Evolutionary conservation across 2,888 invertebrate species (phyloP).

Genomic region (Calephelis perditalis): DNA sequence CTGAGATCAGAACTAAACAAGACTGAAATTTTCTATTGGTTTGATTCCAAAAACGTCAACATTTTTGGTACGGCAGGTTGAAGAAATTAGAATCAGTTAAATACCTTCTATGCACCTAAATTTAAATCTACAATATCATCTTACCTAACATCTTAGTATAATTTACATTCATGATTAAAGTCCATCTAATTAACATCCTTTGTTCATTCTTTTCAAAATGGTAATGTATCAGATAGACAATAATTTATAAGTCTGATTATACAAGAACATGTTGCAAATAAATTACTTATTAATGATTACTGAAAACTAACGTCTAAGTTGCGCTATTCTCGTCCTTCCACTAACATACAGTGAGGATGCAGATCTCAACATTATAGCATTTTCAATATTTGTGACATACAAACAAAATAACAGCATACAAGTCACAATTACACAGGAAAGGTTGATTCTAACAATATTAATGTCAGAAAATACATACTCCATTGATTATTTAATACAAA

Average conservation of each 20-base stretch:
- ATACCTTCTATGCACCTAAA: slow-evolving; percentile 45
- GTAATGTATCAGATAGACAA: slow-evolving; percentile 47
- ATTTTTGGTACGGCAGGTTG: slow-evolving; percentile 29
- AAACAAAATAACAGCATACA: slow-evolving; percentile 45
- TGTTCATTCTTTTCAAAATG: slow-evolving; percentile 44
- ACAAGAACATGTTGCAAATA: slow-evolving; percentile 34
- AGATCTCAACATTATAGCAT: slow-evolving; percentile 43
- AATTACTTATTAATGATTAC: slow-evolving; percentile 36
- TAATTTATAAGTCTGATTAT: slow-evolving; percentile 38
- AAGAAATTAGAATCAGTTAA: slow-evolving; percentile 27
- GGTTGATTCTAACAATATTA: slow-evolving; percentile 38
- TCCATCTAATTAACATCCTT: slow-evolving; percentile 43
- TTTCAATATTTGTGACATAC: slow-evolving; percentile 54
- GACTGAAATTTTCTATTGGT: slow-evolving; percentile 31
- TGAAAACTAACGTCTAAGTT: slow-evolving; percentile 38
- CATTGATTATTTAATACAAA: slow-evolving; percentile 49
- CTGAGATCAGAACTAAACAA: slow-evolving; percentile 61
- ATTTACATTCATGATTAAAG: slow-evolving; percentile 65
- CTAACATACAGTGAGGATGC: slow-evolving; percentile 46
- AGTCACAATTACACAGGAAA: slow-evolving; percentile 43
- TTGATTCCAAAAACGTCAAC: slow-evolving; percentile 35
- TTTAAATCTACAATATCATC: slow-evolving; percentile 55
- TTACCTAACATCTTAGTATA: slow-evolving; percentile 57
- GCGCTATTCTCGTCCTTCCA: slow-evolving; percentile 36
- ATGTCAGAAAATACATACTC: slow-evolving; percentile 42